These are phyloP conservation scores for Drosophila ironensis DNA, from an alignment of 1,140 invertebrate genomes.

Conservation along the genomic window DNA sequence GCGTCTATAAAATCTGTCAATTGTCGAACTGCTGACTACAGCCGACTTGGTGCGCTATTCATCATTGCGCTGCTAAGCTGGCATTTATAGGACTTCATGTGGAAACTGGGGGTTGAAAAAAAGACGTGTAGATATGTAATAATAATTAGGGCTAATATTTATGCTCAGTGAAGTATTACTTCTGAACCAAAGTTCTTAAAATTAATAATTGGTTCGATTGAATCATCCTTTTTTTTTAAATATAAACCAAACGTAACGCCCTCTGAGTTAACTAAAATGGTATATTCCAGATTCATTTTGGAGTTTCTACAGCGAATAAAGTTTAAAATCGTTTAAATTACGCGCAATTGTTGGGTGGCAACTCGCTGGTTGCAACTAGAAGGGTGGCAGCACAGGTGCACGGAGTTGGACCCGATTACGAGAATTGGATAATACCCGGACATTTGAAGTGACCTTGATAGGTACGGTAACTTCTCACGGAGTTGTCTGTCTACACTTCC, in stretches of 20 bases:
- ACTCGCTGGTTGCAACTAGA: too few species aligned
- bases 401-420: too few species aligned
- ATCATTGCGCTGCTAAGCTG: conserved; percentile 13
- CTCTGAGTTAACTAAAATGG: conserved; percentile 18
- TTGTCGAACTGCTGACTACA: conserved; percentile 30
- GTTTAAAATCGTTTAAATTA: too few species aligned
- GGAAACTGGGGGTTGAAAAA: conserved; percentile 1
- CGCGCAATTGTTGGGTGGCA: too few species aligned
- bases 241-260: conserved; percentile 29
- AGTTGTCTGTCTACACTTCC: too few species aligned
- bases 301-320: too few species aligned
- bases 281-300: too few species aligned
- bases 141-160: conserved; percentile 66
- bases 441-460: too few species aligned
- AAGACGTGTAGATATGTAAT: conserved; percentile 60
- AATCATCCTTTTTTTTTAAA: conserved; percentile 23
- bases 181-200: conserved; percentile 42
- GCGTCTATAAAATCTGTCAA: conserved; percentile 55
- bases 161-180: conserved; percentile 75
- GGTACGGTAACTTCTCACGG: too few species aligned
- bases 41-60: conserved; percentile 1
- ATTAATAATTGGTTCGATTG: conserved; percentile 53
- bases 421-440: too few species aligned
- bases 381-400: too few species aligned
- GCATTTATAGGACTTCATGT: conserved; percentile 10